Conservation (phyloP, 2,797 vertebrate species). For the Ataeniobius toweri region DNA sequence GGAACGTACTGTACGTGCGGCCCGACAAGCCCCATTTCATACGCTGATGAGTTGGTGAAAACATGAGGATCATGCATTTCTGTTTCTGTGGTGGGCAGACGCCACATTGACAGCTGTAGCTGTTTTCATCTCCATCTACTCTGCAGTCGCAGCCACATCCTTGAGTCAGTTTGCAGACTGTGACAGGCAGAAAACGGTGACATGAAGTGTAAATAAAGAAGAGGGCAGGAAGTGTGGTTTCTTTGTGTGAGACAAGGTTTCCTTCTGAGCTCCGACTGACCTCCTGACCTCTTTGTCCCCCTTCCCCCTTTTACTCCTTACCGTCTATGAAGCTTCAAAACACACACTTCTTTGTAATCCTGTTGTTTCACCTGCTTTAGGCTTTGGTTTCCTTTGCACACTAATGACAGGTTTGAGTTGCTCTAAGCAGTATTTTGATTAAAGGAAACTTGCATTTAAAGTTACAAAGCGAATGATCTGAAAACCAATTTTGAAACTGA, state of each 20-base stretch:
- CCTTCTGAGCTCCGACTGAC: slow-evolving; percentile 48
- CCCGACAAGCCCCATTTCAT: slow-evolving; percentile 43
- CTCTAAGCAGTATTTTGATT: not conserved
- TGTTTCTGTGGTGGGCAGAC: slow-evolving; percentile 11
- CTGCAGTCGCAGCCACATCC: slow-evolving; percentile 9
- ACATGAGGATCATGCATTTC: slow-evolving; percentile 21
- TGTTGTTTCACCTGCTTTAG: slow-evolving; percentile 49
- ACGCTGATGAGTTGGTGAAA: slow-evolving; percentile 34
- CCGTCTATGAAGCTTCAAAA: slow-evolving; percentile 6
- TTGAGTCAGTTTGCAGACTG: not conserved
- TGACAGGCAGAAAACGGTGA: slow-evolving; percentile 26
- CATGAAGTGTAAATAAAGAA: slow-evolving; percentile 21
- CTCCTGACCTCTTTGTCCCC: slow-evolving; percentile 40
- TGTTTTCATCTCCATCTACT: slow-evolving; percentile 13
- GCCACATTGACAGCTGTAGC: slow-evolving; percentile 1
- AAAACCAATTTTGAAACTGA: not conserved
- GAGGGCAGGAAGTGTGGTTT: slow-evolving; percentile 55
- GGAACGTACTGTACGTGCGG: not conserved
- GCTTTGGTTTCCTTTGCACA: slow-evolving; percentile 25
- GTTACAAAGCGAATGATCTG: not conserved
- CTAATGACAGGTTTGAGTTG: not conserved
- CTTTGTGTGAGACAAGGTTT: slow-evolving; percentile 42
- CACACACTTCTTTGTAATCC: slow-evolving; percentile 8
- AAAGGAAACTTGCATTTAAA: not conserved
- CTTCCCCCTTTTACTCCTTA: not conserved